phyloP scores from a whole-genome alignment of 1,140 invertebrate species.

The Dinothrombium tinctorium region DNA sequence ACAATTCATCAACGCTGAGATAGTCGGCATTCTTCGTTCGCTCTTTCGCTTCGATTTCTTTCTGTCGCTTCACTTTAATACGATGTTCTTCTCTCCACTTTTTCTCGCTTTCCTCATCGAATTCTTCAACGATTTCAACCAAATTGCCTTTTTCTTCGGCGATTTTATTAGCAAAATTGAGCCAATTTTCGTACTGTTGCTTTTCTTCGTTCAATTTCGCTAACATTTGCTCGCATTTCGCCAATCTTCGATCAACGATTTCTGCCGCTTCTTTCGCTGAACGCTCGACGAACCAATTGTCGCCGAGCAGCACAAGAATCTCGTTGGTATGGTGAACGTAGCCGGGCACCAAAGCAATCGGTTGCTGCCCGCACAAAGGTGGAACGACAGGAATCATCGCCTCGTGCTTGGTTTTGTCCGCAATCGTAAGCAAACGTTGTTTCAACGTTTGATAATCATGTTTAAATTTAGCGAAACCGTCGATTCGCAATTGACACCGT shows the following conservation, averaged over 20 bases:
- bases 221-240: conserved; percentile 27
- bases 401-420: too few species aligned
- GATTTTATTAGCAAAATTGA: conserved; percentile 19
- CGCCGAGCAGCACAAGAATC: conserved; percentile 36
- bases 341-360: conserved; percentile 38
- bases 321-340: conserved; percentile 44
- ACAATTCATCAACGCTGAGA: too few species aligned
- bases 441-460: too few species aligned
- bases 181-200: conserved; percentile 23
- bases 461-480: too few species aligned
- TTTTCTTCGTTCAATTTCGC: conserved; percentile 24
- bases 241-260: conserved; percentile 30
- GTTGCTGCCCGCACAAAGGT: too few species aligned
- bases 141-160: conserved; percentile 15
- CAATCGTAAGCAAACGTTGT: too few species aligned
- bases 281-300: conserved; percentile 42
- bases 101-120: conserved; percentile 27
- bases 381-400: too few species aligned
- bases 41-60: conserved; percentile 17
- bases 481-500: too few species aligned
- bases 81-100: conserved; percentile 30
- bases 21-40: too few species aligned
- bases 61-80: conserved; percentile 25
- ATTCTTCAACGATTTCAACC: conserved; percentile 27
- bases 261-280: conserved; percentile 35